Base-by-base conservation (phyloP, 2,113 vertebrate species). In the Tetrax tetrax region DNA sequence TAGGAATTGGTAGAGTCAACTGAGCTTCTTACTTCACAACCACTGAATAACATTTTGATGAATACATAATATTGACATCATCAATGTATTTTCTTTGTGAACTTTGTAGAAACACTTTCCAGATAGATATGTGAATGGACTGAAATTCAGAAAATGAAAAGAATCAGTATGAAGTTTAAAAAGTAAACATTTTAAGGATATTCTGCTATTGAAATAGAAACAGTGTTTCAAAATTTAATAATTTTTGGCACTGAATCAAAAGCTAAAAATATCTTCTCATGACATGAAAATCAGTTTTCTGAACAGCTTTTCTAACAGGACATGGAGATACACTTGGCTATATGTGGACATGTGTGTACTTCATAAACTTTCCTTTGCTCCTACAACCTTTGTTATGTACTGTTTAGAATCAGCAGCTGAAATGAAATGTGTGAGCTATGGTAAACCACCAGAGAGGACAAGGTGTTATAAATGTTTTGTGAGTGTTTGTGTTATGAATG, bases 381-480 rank as follows among this genome's bases (percentile, higher is more conserved):
- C 35, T 14, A 35, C 47, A 35, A 59, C 6, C 41, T 92, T 83
- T 83, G 11, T 61, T 69, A 37, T 22, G 3, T 41, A 27, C 11
- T 22, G 4, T 59, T 91, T 48, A 84, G 65, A 87, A 89, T 64
- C 12, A 59, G 13, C 22, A 75, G 14, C 4, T 64, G 43, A 74
- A 89, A 93, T 43, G 6, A 78, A 72, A 81, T 37, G 21, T 54
- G 68, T 70, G 31, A 90, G 31, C 22, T 63, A 28, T 23, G 14
- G 28, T 27, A 61, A 86, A 29, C 15, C 47, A 75, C 31, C 17
- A 66, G 47, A 90, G 48, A 77, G 12, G 28, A 57, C 24, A 74
- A 81, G 41, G 51, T 70, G 71, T 78, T 77, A 84, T 83, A 86
- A 92, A 80, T 51, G 10, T 83, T 86, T 86, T 56, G 10, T 35